Conservation (phyloP, 2,888 invertebrate species). For the Zygaena filipendulae region DNA sequence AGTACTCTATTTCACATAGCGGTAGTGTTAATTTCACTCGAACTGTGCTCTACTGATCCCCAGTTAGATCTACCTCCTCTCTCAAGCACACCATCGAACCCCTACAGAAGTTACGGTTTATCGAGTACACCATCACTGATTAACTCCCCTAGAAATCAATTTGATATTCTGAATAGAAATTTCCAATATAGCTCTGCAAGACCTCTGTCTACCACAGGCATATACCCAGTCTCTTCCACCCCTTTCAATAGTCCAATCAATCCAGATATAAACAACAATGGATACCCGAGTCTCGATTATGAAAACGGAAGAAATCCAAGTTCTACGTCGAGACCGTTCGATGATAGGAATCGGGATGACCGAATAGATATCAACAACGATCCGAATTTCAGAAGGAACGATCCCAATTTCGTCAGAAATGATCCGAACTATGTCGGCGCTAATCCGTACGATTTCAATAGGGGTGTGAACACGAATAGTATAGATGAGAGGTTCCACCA, state of each 20-base stretch:
- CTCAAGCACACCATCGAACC: constrained; percentile 36
- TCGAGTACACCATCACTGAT: constrained; percentile 47
- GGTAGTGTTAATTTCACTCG: constrained; percentile 20
- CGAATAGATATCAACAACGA: constrained; percentile 56
- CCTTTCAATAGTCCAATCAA: constrained; percentile 39
- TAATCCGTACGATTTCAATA: constrained; percentile 51
- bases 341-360: constrained; percentile 45
- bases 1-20: too few relatives aligned
- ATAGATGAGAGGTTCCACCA: constrained; percentile 52
- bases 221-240: constrained; percentile 45
- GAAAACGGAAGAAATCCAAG: constrained; percentile 39
- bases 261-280: constrained; percentile 58
- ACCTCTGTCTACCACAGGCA: constrained; percentile 31
- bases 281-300: constrained; percentile 43
- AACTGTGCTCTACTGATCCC: constrained; percentile 28
- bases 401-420: constrained; percentile 60
- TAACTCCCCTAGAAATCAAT: constrained; percentile 52
- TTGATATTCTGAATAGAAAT: constrained; percentile 33
- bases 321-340: constrained; percentile 34
- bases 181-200: constrained; percentile 44
- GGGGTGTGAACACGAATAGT: constrained; percentile 38
- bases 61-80: constrained; percentile 70
- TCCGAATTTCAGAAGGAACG: constrained; percentile 53
- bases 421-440: constrained; percentile 52
- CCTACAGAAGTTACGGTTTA: constrained; percentile 39